A percentile compares a stretch with the other conserved stretches of the same genome.
Evolutionary conservation across 2,797 vertebrate species (phyloP).

Genomic region (Enteromius thamalakanensis): DNA sequence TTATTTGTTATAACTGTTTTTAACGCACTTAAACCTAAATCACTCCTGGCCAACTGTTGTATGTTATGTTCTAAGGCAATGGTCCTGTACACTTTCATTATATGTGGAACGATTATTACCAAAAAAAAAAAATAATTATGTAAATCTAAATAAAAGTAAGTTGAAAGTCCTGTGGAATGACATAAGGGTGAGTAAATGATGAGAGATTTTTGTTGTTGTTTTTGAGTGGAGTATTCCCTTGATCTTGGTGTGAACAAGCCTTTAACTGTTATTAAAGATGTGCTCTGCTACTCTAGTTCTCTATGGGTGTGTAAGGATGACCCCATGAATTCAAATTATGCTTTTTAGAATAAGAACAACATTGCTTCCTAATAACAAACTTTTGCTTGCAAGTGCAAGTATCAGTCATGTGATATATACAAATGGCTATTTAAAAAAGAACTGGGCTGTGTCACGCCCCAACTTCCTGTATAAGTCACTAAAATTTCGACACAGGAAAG

Average conservation of each 20-base stretch:
- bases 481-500: not conserved
- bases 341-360: not conserved
- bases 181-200: not conserved
- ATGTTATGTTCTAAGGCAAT: not conserved
- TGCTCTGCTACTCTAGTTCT: constrained; percentile 13
- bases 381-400: not conserved
- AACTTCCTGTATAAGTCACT: not conserved
- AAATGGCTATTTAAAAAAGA: not conserved
- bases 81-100: not conserved
- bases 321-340: constrained; percentile 28
- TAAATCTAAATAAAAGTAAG: not conserved
- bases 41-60: not conserved
- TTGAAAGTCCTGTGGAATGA: not conserved
- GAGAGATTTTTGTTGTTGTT: not conserved
- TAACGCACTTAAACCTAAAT: not conserved
- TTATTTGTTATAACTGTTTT: no score
- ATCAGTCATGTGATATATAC: not conserved
- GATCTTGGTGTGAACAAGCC: constrained; percentile 33
- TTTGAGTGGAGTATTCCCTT: not conserved
- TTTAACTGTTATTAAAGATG: constrained; percentile 7
- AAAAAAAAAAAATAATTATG: not conserved
- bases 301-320: constrained; percentile 13
- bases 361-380: not conserved
- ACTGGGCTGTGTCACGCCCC: not conserved
- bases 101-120: not conserved